phyloP scores from a whole-genome alignment of 2,797 vertebrate genomes.

The Xiphophorus birchmanni region DNA sequence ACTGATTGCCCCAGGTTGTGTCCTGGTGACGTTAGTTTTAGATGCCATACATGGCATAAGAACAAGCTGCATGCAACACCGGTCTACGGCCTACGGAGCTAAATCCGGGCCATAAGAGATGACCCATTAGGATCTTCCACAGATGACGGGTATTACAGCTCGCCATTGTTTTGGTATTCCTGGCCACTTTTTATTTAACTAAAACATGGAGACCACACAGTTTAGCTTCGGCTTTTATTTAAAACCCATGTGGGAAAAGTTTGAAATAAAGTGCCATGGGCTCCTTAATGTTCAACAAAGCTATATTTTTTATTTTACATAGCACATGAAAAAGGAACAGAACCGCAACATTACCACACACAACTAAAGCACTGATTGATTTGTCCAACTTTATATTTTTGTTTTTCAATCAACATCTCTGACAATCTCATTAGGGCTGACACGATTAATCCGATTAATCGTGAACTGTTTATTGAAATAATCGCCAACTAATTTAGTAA shows the following conservation, averaged over 20 bases:
- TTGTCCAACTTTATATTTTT: not conserved
- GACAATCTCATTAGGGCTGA: too few species aligned
- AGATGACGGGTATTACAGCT: not conserved
- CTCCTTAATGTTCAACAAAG: not conserved
- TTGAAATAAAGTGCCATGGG: not conserved
- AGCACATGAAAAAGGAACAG: not conserved
- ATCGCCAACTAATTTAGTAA: too few species aligned
- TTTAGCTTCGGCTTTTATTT: not conserved
- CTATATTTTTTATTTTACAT: not conserved
- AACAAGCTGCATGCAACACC: not conserved
- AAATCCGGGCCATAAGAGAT: too few species aligned
- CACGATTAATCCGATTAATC: too few species aligned
- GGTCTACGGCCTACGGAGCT: too few species aligned
- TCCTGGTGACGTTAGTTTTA: not conserved
- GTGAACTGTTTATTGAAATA: too few species aligned
- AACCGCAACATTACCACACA: not conserved
- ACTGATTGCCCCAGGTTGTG: conserved; percentile 8
- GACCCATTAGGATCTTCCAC: not conserved
- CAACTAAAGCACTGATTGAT: not conserved
- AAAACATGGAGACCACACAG: not conserved
- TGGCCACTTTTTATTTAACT: not conserved
- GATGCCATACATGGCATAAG: not conserved
- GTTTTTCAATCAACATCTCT: not conserved
- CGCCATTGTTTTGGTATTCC: not conserved
- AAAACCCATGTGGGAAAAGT: not conserved